Evolutionary conservation across 2,113 vertebrate genomes (phyloP).

Genomic region (Phaethon lepturus): DNA sequence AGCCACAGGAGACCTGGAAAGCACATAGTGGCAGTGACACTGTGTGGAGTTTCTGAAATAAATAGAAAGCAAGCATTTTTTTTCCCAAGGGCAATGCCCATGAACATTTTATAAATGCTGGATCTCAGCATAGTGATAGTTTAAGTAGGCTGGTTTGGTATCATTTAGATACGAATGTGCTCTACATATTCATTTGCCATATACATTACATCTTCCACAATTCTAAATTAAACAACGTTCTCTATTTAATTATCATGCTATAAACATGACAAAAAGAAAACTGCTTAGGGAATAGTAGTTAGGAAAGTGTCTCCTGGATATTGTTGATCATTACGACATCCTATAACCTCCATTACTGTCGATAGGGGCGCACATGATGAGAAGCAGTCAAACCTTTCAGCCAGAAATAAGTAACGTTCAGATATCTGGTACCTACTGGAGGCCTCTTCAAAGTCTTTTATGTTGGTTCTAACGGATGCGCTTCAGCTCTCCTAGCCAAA

Average conservation of each 20-base stretch:
- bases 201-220: not conserved
- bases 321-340: not conserved
- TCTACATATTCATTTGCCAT: not conserved
- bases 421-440: not conserved
- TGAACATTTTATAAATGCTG: not conserved
- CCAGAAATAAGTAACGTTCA: not conserved
- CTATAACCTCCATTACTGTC: not conserved
- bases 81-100: not conserved
- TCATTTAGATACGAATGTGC: not conserved
- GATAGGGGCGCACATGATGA: not conserved
- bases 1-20: not conserved
- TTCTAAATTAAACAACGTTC: not conserved
- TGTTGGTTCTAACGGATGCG: not conserved
- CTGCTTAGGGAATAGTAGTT: not conserved
- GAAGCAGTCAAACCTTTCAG: not conserved
- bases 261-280: not conserved
- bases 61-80: not conserved
- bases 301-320: not conserved
- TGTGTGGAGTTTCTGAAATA: not conserved
- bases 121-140: not conserved
- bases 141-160: not conserved
- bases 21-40: not conserved
- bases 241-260: not conserved
- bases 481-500: not conserved
- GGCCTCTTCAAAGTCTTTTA: not conserved